These are phyloP conservation scores for Urophycis tenuis DNA, from an alignment of 2,797 vertebrate genomes.

Conservation along the genomic window DNA sequence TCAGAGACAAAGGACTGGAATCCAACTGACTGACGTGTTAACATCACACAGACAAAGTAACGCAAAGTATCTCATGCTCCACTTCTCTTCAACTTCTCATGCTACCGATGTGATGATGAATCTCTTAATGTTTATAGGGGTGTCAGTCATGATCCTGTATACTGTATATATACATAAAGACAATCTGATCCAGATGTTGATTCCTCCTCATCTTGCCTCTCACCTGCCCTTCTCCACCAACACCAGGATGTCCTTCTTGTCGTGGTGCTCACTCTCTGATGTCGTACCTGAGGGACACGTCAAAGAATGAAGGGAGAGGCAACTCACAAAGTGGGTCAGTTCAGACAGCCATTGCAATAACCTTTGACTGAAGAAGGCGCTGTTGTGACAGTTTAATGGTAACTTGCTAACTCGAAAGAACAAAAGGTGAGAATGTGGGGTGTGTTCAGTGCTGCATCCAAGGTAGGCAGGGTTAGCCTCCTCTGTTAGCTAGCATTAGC, in stretches of 20 bases:
- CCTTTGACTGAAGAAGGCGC: neutral
- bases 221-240: conserved; percentile 94
- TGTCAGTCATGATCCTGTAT: too few species aligned
- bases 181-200: too few species aligned
- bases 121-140: too few species aligned
- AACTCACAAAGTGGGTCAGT: neutral
- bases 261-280: conserved; percentile 73
- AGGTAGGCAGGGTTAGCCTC: neutral
- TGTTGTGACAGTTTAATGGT: neutral
- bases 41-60: too few species aligned
- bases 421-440: neutral
- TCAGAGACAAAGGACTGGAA: too few species aligned
- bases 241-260: conserved; percentile 89
- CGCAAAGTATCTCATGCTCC: too few species aligned
- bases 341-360: conserved; percentile 10
- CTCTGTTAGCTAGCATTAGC: neutral
- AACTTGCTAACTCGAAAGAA: neutral
- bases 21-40: too few species aligned
- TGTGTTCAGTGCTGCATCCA: neutral
- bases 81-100: too few species aligned
- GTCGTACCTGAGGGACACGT: conserved; percentile 73
- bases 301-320: neutral
- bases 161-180: too few species aligned
- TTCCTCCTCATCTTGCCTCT: conserved; percentile 26
- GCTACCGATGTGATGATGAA: too few species aligned